phyloP scores from a whole-genome alignment of 1,140 invertebrate genomes.

The Phthorimaea operculella region DNA sequence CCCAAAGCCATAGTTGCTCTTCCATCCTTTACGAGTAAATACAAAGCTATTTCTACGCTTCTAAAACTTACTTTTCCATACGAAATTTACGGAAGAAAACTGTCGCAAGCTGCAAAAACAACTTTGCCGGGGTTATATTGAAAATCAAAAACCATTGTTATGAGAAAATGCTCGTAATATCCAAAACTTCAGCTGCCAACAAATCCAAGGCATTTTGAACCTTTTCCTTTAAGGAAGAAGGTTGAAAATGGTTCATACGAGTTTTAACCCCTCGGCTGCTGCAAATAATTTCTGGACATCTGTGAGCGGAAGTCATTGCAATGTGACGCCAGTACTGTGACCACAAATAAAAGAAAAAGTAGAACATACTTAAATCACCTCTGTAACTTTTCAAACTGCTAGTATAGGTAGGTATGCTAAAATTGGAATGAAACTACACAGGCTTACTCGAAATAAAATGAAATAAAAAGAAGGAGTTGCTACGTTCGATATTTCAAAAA shows the following conservation, averaged over 20 bases:
- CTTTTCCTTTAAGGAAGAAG: neutral
- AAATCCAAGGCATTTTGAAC: neutral
- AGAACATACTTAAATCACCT: neutral
- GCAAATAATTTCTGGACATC: conserved; percentile 16
- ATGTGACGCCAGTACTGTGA: conserved; percentile 13
- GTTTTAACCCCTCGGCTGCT: neutral
- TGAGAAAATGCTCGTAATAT: conserved; percentile 6
- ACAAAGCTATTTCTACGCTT: no score
- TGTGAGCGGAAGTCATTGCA: conserved; percentile 23
- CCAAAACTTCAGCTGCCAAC: neutral
- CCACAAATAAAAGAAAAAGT: conserved; percentile 10
- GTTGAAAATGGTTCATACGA: neutral
- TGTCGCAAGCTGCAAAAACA: neutral
- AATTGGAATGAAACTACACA: no score
- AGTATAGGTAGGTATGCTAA: no score
- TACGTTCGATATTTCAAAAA: no score
- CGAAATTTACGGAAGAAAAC: no score
- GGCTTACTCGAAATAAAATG: no score
- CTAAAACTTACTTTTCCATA: no score
- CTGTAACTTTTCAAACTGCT: no score
- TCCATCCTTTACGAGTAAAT: no score
- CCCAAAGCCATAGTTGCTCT: no score
- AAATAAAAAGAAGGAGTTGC: no score
- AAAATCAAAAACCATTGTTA: conserved; percentile 16
- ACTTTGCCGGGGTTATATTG: conserved; percentile 4